A percentile compares a stretch with the other conserved stretches of the same genome.
Evolutionary conservation across 2,888 invertebrate genomes (phyloP).

Genomic region (Athalia circularis): DNA sequence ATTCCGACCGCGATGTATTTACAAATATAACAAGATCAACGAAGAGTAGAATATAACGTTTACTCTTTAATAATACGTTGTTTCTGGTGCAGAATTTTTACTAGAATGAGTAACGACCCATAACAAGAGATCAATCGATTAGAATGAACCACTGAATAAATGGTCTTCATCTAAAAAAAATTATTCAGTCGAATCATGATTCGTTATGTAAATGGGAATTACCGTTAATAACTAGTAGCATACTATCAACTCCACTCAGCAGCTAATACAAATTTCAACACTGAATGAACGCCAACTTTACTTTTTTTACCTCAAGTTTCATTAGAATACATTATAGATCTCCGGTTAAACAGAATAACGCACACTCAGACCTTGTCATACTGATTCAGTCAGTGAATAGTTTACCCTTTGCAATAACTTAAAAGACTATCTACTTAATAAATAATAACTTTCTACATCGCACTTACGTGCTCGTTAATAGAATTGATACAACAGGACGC

Average conservation of each 20-base stretch:
- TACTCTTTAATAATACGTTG: constrained; percentile 13
- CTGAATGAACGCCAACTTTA: background rate
- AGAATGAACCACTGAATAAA: background rate
- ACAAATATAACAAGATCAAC: constrained; percentile 7
- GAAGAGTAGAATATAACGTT: background rate
- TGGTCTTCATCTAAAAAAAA: too few relatives aligned
- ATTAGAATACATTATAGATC: background rate
- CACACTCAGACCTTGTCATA: background rate
- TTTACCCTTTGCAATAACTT: constrained; percentile 14
- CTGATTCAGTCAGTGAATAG: background rate
- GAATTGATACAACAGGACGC: background rate
- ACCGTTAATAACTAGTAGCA: background rate
- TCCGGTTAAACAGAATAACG: background rate
- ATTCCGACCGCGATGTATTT: constrained; percentile 10
- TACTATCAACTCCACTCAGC: background rate
- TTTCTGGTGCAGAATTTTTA: background rate
- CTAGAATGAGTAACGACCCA: background rate
- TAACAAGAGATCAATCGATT: constrained; percentile 10
- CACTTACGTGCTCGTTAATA: background rate
- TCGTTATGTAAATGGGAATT: background rate
- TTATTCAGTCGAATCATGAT: too few relatives aligned
- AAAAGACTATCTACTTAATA: constrained; percentile 18
- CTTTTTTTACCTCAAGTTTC: background rate
- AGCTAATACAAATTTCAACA: background rate
- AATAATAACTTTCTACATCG: constrained; percentile 23